phyloP scores from a whole-genome alignment of 1,140 invertebrate species.

The Eumeta japonica region DNA sequence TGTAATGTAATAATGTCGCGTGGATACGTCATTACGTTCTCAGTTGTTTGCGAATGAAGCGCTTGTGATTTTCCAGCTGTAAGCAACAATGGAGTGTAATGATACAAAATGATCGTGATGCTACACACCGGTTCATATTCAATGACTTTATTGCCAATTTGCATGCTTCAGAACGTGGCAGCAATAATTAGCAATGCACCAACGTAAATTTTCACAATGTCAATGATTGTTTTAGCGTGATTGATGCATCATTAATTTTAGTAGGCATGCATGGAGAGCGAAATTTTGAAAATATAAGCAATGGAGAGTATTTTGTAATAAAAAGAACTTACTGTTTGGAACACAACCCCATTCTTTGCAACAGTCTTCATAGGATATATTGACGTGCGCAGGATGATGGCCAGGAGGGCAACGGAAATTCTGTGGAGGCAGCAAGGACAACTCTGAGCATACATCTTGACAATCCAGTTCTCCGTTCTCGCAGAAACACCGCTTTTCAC shows the following conservation, averaged over 20 bases:
- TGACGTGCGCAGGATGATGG: conserved; percentile 63
- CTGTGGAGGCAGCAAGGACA: conserved; percentile 71
- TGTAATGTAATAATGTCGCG: no score
- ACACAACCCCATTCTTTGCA: conserved; percentile 73
- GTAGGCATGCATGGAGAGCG: no score
- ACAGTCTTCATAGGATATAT: conserved; percentile 77
- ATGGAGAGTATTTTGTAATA: no score
- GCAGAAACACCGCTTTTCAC: conserved; percentile 82
- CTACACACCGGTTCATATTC: no score
- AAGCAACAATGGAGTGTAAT: conserved; percentile 34
- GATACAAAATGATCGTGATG: conserved; percentile 1
- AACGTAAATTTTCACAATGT: no score
- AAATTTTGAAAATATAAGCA: no score
- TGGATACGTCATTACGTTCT: conserved; percentile 38
- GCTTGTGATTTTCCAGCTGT: conserved; percentile 25
- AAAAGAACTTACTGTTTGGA: conserved; percentile 34
- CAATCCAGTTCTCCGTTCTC: conserved; percentile 84
- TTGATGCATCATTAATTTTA: no score
- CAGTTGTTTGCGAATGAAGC: conserved; percentile 4
- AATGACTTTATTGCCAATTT: no score
- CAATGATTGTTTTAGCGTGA: no score
- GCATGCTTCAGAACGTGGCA: no score
- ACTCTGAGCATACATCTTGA: conserved; percentile 71
- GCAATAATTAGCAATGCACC: no score
- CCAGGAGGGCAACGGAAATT: conserved; percentile 68